phyloP scores from a whole-genome alignment of 2,797 vertebrate genomes.

The Philypnodon macrostomus region DNA sequence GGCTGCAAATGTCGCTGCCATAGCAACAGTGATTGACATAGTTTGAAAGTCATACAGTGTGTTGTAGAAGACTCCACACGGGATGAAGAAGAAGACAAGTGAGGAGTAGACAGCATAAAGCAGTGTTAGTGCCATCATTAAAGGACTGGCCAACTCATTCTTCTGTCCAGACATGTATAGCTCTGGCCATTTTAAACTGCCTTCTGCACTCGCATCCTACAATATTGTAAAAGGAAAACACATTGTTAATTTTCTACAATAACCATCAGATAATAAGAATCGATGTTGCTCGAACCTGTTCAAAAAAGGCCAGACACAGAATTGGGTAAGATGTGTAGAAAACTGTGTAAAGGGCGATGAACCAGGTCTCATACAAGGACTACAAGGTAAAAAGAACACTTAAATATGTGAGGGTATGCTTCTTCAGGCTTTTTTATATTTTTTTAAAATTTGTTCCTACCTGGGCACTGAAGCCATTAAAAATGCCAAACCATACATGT shows the following conservation, averaged over 20 bases:
- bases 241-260: not conserved
- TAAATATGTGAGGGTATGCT: not conserved
- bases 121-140: constrained; percentile 66
- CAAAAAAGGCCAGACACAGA: constrained; percentile 82
- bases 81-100: constrained; percentile 81
- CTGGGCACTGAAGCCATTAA: constrained; percentile 89
- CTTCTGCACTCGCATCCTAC: constrained; percentile 82
- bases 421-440: no score
- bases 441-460: constrained; percentile 58
- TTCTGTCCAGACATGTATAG: constrained; percentile 80
- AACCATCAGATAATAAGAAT: not conserved
- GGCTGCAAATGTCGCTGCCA: constrained; percentile 74
- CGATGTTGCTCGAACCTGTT: constrained; percentile 80
- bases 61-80: constrained; percentile 74
- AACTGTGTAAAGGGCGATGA: constrained; percentile 85
- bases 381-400: constrained; percentile 61
- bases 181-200: constrained; percentile 79
- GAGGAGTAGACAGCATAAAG: constrained; percentile 80
- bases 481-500: constrained; percentile 89
- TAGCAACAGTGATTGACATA: constrained; percentile 77
- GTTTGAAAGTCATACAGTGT: constrained; percentile 80
- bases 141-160: constrained; percentile 79
- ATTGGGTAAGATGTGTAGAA: constrained; percentile 81
- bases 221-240: constrained; percentile 1
- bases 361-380: constrained; percentile 90